Conservation (phyloP, 2,113 vertebrate genomes). For the Desmodus rotundus region DNA sequence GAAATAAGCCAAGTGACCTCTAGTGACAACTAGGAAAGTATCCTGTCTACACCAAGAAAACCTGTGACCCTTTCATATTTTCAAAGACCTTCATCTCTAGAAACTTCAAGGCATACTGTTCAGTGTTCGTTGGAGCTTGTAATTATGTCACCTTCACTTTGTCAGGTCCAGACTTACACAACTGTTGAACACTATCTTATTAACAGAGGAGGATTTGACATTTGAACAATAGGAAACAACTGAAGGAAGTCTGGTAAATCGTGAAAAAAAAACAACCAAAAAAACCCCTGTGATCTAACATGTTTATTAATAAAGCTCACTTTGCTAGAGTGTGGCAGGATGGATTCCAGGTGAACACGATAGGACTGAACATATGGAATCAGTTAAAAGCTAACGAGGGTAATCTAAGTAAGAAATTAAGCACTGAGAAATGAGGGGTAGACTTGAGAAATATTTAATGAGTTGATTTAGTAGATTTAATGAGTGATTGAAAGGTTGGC, state of each 20-base stretch:
- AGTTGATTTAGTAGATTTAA: not conserved
- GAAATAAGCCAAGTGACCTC: conserved; percentile 23
- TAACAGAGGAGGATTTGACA: not conserved
- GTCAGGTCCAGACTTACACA: not conserved
- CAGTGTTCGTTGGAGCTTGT: not conserved
- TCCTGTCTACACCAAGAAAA: not conserved
- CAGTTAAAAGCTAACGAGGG: not conserved
- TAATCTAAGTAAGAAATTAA: not conserved
- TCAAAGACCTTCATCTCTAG: not conserved
- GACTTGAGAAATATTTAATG: not conserved
- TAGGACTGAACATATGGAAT: not conserved
- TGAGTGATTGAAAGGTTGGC: not conserved
- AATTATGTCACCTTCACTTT: not conserved
- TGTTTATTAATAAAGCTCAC: not conserved
- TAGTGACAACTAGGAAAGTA: not conserved
- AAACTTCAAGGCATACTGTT: not conserved
- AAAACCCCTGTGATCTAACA: not conserved
- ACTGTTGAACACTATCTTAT: not conserved
- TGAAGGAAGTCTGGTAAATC: not conserved
- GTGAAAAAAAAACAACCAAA: not conserved
- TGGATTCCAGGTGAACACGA: not conserved
- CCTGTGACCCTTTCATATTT: not conserved
- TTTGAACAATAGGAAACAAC: not conserved
- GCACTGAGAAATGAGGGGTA: not conserved
- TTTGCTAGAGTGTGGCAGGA: not conserved